These are phyloP conservation scores for Aramus guarauna DNA, from an alignment of 2,113 vertebrate species.

Conservation along the genomic window DNA sequence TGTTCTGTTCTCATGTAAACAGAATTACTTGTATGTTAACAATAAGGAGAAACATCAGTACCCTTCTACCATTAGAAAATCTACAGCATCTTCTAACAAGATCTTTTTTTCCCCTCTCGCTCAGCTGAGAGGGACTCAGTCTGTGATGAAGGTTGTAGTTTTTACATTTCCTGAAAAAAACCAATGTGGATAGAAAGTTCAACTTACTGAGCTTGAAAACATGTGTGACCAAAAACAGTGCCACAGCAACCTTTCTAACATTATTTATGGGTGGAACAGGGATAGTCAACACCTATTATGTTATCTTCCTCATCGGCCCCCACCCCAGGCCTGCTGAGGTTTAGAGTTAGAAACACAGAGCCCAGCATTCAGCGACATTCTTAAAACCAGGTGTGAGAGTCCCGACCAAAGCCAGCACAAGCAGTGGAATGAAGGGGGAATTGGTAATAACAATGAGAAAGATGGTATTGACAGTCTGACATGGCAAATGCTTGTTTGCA, in stretches of 20 bases:
- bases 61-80: neutral
- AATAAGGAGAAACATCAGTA: neutral
- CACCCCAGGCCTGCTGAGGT: neutral
- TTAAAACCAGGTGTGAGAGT: neutral
- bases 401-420: neutral
- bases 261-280: neutral
- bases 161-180: neutral
- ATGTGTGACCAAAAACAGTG: neutral
- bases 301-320: neutral
- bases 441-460: neutral
- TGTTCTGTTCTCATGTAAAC: neutral
- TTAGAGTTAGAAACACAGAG: neutral
- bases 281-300: neutral
- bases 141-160: neutral
- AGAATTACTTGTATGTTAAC: neutral
- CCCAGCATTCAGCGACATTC: neutral
- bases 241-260: neutral
- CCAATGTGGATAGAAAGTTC: neutral
- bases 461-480: slow-evolving; percentile 22
- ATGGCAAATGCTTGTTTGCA: neutral
- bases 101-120: neutral
- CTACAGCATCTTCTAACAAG: neutral
- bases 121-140: neutral
- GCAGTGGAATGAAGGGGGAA: neutral
- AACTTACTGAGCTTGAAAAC: neutral